Base-by-base conservation (phyloP, 2,113 vertebrate genomes). In the Fukomys damarensis region DNA sequence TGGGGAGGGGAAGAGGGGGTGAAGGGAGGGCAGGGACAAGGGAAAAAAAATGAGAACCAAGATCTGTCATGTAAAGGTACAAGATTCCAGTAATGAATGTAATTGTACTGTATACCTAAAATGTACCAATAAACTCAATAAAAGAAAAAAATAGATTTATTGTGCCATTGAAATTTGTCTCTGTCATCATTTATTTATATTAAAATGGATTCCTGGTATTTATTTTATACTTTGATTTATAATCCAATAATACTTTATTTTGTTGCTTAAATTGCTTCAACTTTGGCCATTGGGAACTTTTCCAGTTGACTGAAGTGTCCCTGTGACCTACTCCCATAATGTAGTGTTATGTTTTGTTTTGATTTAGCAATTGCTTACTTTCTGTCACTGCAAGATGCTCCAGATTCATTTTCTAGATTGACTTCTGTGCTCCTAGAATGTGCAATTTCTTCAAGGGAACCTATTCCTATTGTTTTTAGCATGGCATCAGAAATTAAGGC, bases 141-240 rank as follows among this genome's bases (percentile, higher is more conserved):
- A n/a, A n/a, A n/a, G n/a, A n/a, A n/a, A n/a, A n/a, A n/a, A n/a
- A n/a, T n/a, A 24, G n/a, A 79, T 63, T 82, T 46, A 58, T 74
- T 80, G 84, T 28, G 22, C 54, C 59, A 65, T 38, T 56, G 19
- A 74, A 35, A 81, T 41, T 93, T 38, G 24, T 95, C 86, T 92
- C 49, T 74, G 59, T n/a, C 79, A 59, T 43, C 28, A 49, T 41
- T 68, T 85, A 81, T 54, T 88, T 91, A 91, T 70, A 52, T 70
- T n/a, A 65, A 35, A 82, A 90, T 65, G 49, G 68, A 83, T 66
- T 86, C 8, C 38, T 46, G 41, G n/a, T 76, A 41, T 92, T 93
- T 93, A 59, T 68, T 82, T 80, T 81, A 89, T 49, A 84, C 5
- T 91, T 88, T 91, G 26, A 35, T 5, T 88, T 95, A 65, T 91